phyloP scores from a whole-genome alignment of 2,888 invertebrate genomes.

The Drosophila kanekoi region DNA sequence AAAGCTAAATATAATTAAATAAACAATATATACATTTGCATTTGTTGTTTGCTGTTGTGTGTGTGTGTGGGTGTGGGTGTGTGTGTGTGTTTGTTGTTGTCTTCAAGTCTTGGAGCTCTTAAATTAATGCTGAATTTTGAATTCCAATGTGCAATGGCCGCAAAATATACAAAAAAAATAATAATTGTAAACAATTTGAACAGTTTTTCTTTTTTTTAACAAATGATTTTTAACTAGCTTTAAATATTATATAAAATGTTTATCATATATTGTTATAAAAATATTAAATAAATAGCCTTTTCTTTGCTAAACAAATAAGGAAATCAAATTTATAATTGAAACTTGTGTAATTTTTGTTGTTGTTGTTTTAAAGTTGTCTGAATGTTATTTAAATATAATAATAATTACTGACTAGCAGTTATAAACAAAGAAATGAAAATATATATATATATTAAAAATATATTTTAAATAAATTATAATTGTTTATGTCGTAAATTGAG shows the following conservation, averaged over 20 bases:
- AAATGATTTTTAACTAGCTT: constrained; percentile 20
- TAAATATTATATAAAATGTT: constrained; percentile 23
- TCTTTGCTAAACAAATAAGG: constrained; percentile 65
- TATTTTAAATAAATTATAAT: constrained; percentile 67
- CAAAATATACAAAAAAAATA: constrained; percentile 56
- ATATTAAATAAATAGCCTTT: constrained; percentile 75
- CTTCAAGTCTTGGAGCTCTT: constrained; percentile 79
- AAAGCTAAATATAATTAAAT: constrained; percentile 68
- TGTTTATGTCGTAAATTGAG: constrained; percentile 35
- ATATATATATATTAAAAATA: constrained; percentile 45
- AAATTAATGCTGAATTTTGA: constrained; percentile 71
- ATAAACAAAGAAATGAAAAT: constrained; percentile 46
- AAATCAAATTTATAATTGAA: constrained; percentile 46
- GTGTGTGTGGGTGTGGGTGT: constrained; percentile 5
- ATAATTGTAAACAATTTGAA: constrained; percentile 34
- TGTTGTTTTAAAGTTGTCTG: constrained; percentile 49
- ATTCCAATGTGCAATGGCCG: constrained; percentile 79
- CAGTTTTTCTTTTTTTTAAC: constrained; percentile 32
- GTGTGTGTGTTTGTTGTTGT: constrained; percentile 44
- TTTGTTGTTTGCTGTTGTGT: constrained; percentile 37
- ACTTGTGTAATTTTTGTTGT: constrained; percentile 23
- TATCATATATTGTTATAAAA: constrained; percentile 23
- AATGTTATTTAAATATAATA: constrained; percentile 44
- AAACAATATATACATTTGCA: constrained; percentile 75
- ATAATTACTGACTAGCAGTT: constrained; percentile 79